phyloP scores from a whole-genome alignment of 1,140 invertebrate species.

The Philotrypesis tridentata region DNA sequence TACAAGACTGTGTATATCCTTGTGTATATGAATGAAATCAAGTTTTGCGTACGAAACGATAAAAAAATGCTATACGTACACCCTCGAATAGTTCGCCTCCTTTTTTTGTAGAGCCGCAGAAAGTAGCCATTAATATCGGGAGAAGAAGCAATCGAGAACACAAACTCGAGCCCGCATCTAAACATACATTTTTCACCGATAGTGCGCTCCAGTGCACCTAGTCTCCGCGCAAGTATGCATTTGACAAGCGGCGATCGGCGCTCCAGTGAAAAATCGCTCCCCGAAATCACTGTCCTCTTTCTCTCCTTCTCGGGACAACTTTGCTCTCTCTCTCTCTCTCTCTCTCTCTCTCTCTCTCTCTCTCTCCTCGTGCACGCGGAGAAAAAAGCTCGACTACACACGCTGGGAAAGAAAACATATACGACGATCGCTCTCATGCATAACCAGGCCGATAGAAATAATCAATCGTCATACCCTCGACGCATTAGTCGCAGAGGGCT shows the following conservation, averaged over 20 bases:
- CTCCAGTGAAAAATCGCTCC: conserved; percentile 26
- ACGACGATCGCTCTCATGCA: too few species aligned
- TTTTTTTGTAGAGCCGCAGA: background rate
- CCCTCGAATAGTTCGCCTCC: background rate
- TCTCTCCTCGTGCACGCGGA: background rate
- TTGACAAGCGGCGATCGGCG: conserved; percentile 41
- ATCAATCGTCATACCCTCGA: too few species aligned
- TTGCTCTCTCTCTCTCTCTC: too few species aligned
- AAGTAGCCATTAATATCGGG: background rate
- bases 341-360: background rate
- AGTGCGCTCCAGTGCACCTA: background rate
- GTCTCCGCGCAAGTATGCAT: conserved; percentile 23
- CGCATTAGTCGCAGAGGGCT: background rate
- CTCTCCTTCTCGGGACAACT: too few species aligned
- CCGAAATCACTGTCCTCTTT: conserved; percentile 22
- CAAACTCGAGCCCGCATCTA: conserved; percentile 8
- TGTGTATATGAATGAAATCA: too few species aligned
- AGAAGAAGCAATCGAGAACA: background rate
- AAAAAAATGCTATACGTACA: background rate
- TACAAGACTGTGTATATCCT: too few species aligned
- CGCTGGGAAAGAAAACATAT: too few species aligned
- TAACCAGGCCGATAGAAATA: background rate
- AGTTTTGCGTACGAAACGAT: too few species aligned
- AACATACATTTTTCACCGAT: conserved; percentile 11
- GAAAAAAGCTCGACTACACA: too few species aligned